Conservation (phyloP, 2,888 invertebrate genomes). For the Netelia melanura region DNA sequence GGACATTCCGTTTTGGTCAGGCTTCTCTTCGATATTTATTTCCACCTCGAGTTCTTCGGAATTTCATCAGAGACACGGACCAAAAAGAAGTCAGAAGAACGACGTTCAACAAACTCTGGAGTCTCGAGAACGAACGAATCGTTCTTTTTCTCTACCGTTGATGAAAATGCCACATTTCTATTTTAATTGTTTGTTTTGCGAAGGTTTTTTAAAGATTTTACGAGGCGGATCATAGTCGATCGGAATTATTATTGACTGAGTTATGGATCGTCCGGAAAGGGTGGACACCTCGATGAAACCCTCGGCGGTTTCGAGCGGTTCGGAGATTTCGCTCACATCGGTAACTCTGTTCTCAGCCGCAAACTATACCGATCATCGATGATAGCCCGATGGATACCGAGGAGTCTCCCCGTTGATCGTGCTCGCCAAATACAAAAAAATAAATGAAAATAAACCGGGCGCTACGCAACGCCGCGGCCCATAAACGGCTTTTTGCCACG, state of each 20-base stretch:
- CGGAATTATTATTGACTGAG: not conserved
- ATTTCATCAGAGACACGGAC: not conserved
- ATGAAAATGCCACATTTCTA: constrained; percentile 15
- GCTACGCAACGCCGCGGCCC: constrained; percentile 77
- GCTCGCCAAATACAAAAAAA: not conserved
- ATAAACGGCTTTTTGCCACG: constrained; percentile 82
- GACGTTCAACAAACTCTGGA: not conserved
- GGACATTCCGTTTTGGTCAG: constrained; percentile 25
- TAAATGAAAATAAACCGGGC: constrained; percentile 60
- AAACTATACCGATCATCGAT: constrained; percentile 69
- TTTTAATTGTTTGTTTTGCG: constrained; percentile 7
- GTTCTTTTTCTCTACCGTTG: not conserved
- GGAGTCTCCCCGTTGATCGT: constrained; percentile 49
- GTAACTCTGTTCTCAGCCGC: constrained; percentile 40
- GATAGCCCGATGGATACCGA: constrained; percentile 73
- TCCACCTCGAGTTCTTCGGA: not conserved
- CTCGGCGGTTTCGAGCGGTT: not conserved
- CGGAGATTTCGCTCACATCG: constrained; percentile 24
- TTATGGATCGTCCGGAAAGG: not conserved
- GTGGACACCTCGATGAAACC: not conserved
- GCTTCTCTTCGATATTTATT: not conserved
- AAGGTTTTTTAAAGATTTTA: not conserved
- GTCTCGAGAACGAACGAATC: not conserved
- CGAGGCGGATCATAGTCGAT: not conserved
- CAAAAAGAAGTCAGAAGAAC: not conserved